These are phyloP conservation scores for Thysanoteuthis rhombus DNA, from an alignment of 2,888 invertebrate species.

Conservation along the genomic window DNA sequence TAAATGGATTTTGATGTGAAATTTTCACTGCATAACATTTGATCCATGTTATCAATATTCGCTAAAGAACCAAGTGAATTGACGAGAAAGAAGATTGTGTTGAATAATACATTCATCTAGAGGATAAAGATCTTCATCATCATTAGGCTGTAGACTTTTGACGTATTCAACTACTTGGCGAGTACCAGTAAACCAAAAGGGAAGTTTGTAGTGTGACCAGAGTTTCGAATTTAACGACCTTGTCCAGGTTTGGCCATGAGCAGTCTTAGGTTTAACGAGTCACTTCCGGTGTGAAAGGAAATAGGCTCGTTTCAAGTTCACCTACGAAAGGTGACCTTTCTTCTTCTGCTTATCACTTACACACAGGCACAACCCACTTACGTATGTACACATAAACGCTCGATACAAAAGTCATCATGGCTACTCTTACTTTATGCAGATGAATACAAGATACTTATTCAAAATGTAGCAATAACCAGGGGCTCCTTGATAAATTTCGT, in stretches of 20 bases:
- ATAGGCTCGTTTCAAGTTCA: background rate
- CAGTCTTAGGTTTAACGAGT: background rate
- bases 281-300: background rate
- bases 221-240: background rate
- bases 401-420: background rate
- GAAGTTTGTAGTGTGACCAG: background rate
- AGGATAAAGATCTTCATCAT: no score
- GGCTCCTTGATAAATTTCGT: no score
- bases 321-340: background rate
- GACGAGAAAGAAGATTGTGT: no score
- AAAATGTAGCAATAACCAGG: no score
- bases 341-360: background rate
- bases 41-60: no score
- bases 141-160: no score
- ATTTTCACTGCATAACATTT: no score
- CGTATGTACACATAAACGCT: background rate
- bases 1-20: no score
- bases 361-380: background rate
- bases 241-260: background rate
- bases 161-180: no score
- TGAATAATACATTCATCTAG: no score
- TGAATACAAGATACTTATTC: background rate
- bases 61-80: no score
- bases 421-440: background rate
- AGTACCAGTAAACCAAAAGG: no score